Evolutionary conservation across 2,113 vertebrate species (phyloP).

Genomic region (Thamnophis sirtalis): DNA sequence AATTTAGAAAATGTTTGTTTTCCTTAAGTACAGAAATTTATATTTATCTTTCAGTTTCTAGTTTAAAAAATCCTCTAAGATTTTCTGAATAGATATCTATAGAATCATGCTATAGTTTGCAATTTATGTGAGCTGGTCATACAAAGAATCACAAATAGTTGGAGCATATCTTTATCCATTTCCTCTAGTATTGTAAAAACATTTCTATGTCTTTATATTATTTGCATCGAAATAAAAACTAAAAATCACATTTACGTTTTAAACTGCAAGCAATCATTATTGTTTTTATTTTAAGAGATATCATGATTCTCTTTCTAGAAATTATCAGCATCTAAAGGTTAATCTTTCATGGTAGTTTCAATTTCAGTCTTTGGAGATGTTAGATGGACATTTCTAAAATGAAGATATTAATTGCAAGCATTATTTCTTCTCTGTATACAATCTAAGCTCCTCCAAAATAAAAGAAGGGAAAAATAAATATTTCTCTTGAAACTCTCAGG

Average conservation of each 20-base stretch:
- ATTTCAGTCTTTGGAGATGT: background rate
- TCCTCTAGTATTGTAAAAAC: slow-evolving; percentile 29
- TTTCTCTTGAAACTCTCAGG: slow-evolving; percentile 67
- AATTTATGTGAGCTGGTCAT: background rate
- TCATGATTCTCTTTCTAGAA: background rate
- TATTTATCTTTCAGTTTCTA: background rate
- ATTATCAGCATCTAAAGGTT: background rate
- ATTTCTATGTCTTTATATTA: slow-evolving; percentile 25
- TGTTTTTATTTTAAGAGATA: background rate
- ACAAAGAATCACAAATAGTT: slow-evolving; percentile 12
- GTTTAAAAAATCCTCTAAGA: background rate
- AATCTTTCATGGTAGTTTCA: background rate
- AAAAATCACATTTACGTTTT: background rate
- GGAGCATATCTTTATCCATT: slow-evolving; percentile 6
- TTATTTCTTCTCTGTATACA: slow-evolving; percentile 33
- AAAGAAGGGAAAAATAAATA: background rate
- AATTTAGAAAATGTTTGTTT: background rate
- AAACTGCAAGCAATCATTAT: background rate
- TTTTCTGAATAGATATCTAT: background rate
- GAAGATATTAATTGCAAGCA: slow-evolving; percentile 20
- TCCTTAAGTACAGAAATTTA: background rate
- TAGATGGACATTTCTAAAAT: background rate
- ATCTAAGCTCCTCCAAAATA: slow-evolving; percentile 11
- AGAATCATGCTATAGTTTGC: background rate
- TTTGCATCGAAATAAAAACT: slow-evolving; percentile 21